phyloP scores from a whole-genome alignment of 1,140 invertebrate species.

The Drosophila guanche region DNA sequence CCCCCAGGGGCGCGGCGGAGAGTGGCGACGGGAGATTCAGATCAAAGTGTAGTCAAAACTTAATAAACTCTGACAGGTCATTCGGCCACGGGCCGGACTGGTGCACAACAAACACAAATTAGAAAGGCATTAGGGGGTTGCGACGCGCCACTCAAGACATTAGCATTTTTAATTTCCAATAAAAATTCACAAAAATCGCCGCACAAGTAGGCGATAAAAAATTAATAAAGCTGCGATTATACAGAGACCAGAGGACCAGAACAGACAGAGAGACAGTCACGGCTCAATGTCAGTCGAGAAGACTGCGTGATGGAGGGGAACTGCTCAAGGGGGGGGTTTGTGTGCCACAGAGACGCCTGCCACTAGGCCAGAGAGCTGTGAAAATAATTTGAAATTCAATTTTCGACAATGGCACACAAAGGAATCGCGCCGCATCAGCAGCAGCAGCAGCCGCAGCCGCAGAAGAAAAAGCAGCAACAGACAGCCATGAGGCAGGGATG shows the following conservation, averaged over 20 bases:
- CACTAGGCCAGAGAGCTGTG: conserved; percentile 68
- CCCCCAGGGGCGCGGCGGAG: conserved; percentile 5
- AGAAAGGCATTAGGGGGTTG: conserved; percentile 23
- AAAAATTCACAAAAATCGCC: conserved; percentile 79
- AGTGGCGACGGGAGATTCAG: background rate
- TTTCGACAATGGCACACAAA: conserved; percentile 82
- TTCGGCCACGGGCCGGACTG: conserved; percentile 10
- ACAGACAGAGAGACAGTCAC: conserved; percentile 39
- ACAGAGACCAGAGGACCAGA: conserved; percentile 41
- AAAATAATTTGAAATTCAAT: conserved; percentile 83
- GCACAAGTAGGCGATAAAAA: conserved; percentile 82
- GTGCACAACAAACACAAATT: conserved; percentile 7
- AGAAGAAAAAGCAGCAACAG: conserved; percentile 16
- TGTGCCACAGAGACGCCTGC: conserved; percentile 12
- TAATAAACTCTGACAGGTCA: conserved; percentile 47
- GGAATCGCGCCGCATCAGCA: conserved; percentile 64
- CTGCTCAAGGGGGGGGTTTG: too few relatives aligned
- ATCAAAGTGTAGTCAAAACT: conserved; percentile 54
- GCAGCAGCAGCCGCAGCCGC: conserved; percentile 5
- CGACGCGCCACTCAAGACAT: conserved; percentile 49
- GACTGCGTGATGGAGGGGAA: conserved; percentile 4
- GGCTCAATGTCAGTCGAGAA: conserved; percentile 67
- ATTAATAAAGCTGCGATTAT: conserved; percentile 82
- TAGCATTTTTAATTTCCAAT: conserved; percentile 82
- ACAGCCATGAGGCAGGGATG: conserved; percentile 18